Evolutionary conservation across 2,888 invertebrate genomes (phyloP), one percentile per base, ranked within the genome.

Genomic region (Rapana venosa): DNA sequence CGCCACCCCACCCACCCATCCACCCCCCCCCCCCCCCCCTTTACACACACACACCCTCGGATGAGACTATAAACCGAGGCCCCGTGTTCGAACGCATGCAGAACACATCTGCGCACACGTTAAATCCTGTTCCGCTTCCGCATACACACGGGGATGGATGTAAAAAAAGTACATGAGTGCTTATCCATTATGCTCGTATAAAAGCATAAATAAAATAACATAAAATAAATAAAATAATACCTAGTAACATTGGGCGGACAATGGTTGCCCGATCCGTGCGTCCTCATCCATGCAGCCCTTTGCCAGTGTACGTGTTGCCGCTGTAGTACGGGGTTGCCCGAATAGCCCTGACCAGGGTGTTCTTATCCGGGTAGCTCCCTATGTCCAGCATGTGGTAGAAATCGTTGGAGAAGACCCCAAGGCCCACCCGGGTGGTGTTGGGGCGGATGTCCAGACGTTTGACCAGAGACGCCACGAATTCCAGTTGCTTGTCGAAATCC

Each of bases 381-480:
- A 90, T 86, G 84, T 88, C 84, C n/a, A 84, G 13, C 30, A 70
- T 77, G 66, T 61, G 87, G 61, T 79, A 36, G 87, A 87, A 90
- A 35, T 47, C 32, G n/a, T 90, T 89, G 47, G 90, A 87, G 91
- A 91, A 93, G 36, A 91, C 90, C 11, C 91, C 90, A 36, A 93
- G 90, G 11, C 93, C 93, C 22, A 93, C 92, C 17, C 93, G 91
- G n/a, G 92, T 93, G 88, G 81, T 74, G 17, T 91, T 85, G 1
- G 90, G 88, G 0, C 90, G 89, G 66, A 93, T 89, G 47, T 92
- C 91, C 89, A 94, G 92, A 74, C 90, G 83, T 20, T 87, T 70
- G 36, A 94, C 88, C 47, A 94, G 89, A 32, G 90, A 77, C 26
- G 88, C 77, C 17, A 94, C 92, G 90, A 94, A 94, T 26, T 85